Percentiles rank a stretch among this genome's conserved stretches.
phyloP scores from a whole-genome alignment of 2,888 invertebrate genomes.

The Hydroisotoma schaefferi region DNA sequence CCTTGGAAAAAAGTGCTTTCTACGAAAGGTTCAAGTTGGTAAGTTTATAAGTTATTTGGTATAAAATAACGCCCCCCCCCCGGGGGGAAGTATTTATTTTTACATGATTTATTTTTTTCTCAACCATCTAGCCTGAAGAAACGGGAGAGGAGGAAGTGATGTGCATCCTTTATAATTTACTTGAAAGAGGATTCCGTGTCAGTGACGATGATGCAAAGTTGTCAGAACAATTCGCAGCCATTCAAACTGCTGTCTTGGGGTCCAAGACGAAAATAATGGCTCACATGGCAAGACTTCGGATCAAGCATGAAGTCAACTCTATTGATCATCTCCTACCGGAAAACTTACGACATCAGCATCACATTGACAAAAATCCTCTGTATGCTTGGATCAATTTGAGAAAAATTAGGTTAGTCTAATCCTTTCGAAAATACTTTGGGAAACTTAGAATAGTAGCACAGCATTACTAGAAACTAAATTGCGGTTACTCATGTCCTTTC shows the following conservation, averaged over 20 bases:
- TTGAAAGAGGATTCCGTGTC: constrained; percentile 38
- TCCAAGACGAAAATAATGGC: constrained; percentile 41
- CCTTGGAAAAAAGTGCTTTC: constrained; percentile 36
- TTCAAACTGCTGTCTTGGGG: constrained; percentile 31
- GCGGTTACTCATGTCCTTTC: no score
- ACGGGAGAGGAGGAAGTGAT: constrained; percentile 36
- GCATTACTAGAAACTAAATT: no score
- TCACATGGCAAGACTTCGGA: constrained; percentile 40
- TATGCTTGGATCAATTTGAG: constrained; percentile 43
- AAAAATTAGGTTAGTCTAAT: constrained; percentile 22
- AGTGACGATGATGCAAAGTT: constrained; percentile 27
- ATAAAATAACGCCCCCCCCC: no score
- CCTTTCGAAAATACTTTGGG: no score
- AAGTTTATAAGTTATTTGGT: no score
- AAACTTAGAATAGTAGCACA: no score
- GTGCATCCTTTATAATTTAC: constrained; percentile 38
- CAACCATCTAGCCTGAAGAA: no score
- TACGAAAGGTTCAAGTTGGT: constrained; percentile 25
- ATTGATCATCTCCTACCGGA: constrained; percentile 35
- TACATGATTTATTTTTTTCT: no score
- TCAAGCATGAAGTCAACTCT: constrained; percentile 37
- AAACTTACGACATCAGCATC: constrained; percentile 37
- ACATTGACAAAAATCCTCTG: constrained; percentile 45
- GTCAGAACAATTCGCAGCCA: constrained; percentile 18
- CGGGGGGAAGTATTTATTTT: no score